phyloP scores from a whole-genome alignment of 1,140 invertebrate genomes.

The Cotesia typhae region DNA sequence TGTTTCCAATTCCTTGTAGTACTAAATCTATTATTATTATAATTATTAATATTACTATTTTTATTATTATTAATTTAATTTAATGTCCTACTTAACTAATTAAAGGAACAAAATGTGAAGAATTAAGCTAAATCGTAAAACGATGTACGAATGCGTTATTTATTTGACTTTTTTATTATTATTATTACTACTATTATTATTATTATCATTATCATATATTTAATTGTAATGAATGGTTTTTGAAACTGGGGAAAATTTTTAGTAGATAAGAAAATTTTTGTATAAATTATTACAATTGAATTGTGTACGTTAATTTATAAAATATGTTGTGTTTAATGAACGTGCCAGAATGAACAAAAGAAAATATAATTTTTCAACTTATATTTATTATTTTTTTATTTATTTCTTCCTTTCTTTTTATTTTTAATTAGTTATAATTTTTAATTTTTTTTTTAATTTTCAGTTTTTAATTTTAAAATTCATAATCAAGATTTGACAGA shows the following conservation, averaged over 20 bases:
- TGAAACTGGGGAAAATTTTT: slow-evolving; percentile 34
- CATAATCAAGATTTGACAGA: too few relatives aligned
- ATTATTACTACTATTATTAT: too few relatives aligned
- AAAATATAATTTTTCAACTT: slow-evolving; percentile 66
- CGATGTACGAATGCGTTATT: too few relatives aligned
- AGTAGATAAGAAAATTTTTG: slow-evolving; percentile 39
- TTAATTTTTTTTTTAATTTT: slow-evolving; percentile 19
- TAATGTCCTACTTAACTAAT: too few relatives aligned
- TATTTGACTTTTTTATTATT: too few relatives aligned
- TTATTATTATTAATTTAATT: slow-evolving; percentile 1
- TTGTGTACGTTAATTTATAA: slow-evolving; percentile 67
- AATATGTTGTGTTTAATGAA: slow-evolving; percentile 65
- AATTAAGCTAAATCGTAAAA: too few relatives aligned
- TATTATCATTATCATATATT: too few relatives aligned
- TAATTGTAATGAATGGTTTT: background rate
- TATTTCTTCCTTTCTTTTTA: slow-evolving; percentile 36
- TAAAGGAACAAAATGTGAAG: too few relatives aligned
- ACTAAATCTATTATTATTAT: slow-evolving; percentile 32
- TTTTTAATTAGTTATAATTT: slow-evolving; percentile 17
- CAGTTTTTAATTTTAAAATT: too few relatives aligned
- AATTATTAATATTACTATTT: background rate
- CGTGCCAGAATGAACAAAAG: slow-evolving; percentile 63
- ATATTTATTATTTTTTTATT: slow-evolving; percentile 45
- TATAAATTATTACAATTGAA: slow-evolving; percentile 62
- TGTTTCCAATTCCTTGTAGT: slow-evolving; percentile 6